Evolutionary conservation across 2,113 vertebrate species (phyloP), one percentile per base, ranked within the genome.

Genomic region (Marcusenius ussheri): DNA sequence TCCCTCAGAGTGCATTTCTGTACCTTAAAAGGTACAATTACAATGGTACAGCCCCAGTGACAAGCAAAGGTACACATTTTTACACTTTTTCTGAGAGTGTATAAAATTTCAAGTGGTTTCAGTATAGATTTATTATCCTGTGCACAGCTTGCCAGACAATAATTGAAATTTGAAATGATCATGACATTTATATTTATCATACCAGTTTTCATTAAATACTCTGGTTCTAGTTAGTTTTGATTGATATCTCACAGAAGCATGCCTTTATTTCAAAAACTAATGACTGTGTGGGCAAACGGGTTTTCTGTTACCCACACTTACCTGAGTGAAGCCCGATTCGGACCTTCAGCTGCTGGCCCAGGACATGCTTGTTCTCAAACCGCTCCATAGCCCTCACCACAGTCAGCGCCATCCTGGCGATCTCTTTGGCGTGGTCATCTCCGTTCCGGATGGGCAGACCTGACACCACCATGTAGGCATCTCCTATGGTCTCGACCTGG

Each of bases 381-480:
- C 95, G 95, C 88, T 93, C 95, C 66, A 98, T 96, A 0, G 96
- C 96, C 1, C 96, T 95, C 0, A 97, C 94, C 56, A 97, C 92
- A 0, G 96, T 96, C 84, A 98, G 93, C 0, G 97, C 96, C 97
- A 97, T 97, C 84, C 96, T 96, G 49, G 95, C 96, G 0, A 97
- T 95, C 91, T 97, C 97, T 0, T 94, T 94, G 27, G 96, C 96
- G 0, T 97, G 96, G 47, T 96, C 93, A 13, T 92, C 95, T 58
- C 97, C 96, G 0, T 97, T 97, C 39, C 96, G 94, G 58, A 96
- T 95, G 0, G 97, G 97, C 89, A 97, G 95, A 5, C 97, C 97
- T 0, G 97, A 97, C 31, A 97, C 97, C 83, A 97, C 97, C 97
- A 97, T 97, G 93, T 97, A 97, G 49, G 96, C 97, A 0, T 97